Conservation (phyloP, 2,797 vertebrate species). For the Eidolon dupreanum region DNA sequence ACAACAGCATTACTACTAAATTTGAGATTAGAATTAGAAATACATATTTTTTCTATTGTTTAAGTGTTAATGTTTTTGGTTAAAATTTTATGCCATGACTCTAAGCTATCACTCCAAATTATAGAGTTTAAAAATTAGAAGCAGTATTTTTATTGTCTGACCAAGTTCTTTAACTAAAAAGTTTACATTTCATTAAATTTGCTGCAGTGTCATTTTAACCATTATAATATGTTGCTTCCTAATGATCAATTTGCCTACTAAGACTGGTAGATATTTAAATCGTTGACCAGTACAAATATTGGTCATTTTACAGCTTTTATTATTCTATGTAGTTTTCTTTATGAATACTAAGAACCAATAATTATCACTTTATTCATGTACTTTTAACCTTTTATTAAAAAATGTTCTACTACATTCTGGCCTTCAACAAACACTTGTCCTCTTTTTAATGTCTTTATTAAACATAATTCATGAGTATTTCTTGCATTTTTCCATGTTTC, state of each 20-base stretch:
- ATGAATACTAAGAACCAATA: not conserved
- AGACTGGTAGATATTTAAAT: not conserved
- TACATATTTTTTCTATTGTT: not conserved
- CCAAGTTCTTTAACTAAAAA: not conserved
- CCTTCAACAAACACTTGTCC: not conserved
- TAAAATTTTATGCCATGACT: not conserved
- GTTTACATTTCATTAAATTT: not conserved
- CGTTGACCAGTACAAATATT: not conserved
- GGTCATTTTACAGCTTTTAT: not conserved
- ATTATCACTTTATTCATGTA: constrained; percentile 4
- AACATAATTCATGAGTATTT: not conserved
- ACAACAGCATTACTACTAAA: not conserved
- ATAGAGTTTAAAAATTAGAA: not conserved
- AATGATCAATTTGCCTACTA: not conserved
- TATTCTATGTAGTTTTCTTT: not conserved
- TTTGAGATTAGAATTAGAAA: constrained; percentile 7
- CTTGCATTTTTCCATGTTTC: not conserved
- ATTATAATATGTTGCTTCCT: not conserved
- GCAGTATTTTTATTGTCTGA: not conserved
- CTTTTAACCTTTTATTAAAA: not conserved
- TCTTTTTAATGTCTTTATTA: not conserved
- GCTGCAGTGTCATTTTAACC: not conserved
- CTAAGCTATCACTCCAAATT: not conserved
- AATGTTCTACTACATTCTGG: not conserved
- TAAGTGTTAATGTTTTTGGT: not conserved